Base-by-base conservation (phyloP, 1,140 invertebrate species). In the Linepithema humile region DNA sequence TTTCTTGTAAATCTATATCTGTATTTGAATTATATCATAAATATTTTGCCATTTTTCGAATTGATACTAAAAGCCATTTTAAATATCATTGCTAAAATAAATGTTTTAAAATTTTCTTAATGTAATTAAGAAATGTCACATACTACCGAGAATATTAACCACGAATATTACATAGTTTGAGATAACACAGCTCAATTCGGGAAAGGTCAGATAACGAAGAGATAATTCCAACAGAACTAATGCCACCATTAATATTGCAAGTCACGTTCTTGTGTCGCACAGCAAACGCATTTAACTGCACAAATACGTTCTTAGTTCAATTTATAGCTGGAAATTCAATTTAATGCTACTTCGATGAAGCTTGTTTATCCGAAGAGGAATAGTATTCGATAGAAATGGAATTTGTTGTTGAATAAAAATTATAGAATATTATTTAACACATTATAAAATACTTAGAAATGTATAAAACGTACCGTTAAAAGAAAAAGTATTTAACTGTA, bases 321-420 rank as follows among this genome's bases (percentile, higher is more conserved):
- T 78, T 77, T 78, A 55, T 53, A 67, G 29, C 2, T 40, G 0
- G 48, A 29, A 78, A 78, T 78, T 78, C 45, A 40, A 78, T 78
- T 55, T 38, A 7, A 29, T 53, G 23, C 48, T 67, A 50, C 73
- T 78, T 78, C 62, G 62, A 55, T 53, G 62, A 29, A 20, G 23
- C 35, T n/a, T 77, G 60, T 78, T 78, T 78, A 69, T 69, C 53
- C 75, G 23, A 26, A 40, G 12, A 64, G 38, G 17, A 1, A 59
- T 9, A 50, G 20, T 60, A 65, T 64, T 65, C 0, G 20, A 67
- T 38, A n/a, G 29, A 48, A 77, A 48, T 48, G 32, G 32, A 4
- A 45, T 75, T 75, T 32, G 38, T 64, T 6, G 10, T 38, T 53
- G 20, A 67, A 77, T 48, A 67, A 65, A 38, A 40, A 40, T 40